Conservation (phyloP, 2,113 vertebrate species). For the Cynopterus brachyotis region DNA sequence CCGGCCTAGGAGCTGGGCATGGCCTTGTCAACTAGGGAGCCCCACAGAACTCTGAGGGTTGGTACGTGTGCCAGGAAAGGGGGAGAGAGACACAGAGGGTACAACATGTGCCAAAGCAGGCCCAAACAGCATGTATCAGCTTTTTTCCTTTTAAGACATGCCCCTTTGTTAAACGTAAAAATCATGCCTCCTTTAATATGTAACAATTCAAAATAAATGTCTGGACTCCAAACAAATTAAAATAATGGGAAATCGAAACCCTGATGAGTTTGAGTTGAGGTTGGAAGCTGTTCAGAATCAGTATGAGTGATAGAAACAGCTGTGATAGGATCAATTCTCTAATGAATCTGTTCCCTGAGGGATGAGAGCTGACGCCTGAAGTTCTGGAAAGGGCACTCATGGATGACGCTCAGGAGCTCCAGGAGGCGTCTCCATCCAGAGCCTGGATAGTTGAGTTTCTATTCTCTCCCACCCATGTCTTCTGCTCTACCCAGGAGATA, state of each 20-base stretch:
- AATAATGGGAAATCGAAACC: background rate
- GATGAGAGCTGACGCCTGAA: background rate
- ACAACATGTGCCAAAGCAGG: background rate
- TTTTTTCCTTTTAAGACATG: background rate
- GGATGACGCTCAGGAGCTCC: no score
- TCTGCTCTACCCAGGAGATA: background rate
- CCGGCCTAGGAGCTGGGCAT: background rate
- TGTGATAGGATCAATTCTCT: background rate
- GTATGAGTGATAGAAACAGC: background rate
- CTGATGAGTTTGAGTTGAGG: background rate
- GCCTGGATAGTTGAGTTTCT: background rate
- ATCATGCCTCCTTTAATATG: background rate
- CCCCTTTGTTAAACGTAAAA: slow-evolving; percentile 6
- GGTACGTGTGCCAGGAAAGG: background rate
- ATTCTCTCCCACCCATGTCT: background rate
- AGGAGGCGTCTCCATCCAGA: background rate
- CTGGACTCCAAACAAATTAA: background rate
- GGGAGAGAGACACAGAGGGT: background rate
- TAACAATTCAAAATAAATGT: background rate
- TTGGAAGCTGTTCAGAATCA: background rate
- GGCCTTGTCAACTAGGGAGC: background rate
- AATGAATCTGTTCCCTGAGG: background rate
- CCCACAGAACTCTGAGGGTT: background rate
- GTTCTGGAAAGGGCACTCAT: background rate
- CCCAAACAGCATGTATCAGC: background rate